A percentile compares a stretch with the other conserved stretches of the same genome.
Evolutionary conservation across 2,797 vertebrate species (phyloP).

Genomic region (Myripristis jacobus): DNA sequence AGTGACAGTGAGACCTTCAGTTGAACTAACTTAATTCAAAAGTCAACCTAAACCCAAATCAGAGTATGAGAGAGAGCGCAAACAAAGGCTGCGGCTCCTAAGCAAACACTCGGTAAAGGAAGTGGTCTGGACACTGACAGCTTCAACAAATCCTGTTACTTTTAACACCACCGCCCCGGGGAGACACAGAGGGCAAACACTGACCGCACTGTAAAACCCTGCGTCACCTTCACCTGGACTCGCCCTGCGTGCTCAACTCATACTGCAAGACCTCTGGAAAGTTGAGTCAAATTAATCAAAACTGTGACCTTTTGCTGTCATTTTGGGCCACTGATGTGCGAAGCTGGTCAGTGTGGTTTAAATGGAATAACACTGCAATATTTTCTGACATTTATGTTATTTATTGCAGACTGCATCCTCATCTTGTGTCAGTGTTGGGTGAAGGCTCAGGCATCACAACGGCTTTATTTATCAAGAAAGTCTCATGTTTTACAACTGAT

Average conservation of each 20-base stretch:
- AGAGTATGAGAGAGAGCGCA: constrained; percentile 17
- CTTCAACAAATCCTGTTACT: constrained; percentile 22
- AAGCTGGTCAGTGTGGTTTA: no score
- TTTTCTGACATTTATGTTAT: no score
- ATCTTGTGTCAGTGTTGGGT: no score
- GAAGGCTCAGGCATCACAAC: no score
- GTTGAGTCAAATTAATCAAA: no score
- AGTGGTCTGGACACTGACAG: background rate
- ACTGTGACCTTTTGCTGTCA: no score
- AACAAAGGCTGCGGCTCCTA: background rate
- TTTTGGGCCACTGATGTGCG: no score
- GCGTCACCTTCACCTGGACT: background rate
- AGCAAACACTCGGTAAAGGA: constrained; percentile 16
- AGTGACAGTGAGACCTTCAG: background rate
- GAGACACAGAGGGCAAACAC: constrained; percentile 18
- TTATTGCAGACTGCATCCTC: no score
- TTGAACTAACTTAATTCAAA: constrained; percentile 14
- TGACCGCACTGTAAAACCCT: constrained; percentile 10
- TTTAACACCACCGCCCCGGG: constrained; percentile 32
- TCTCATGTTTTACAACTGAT: no score
- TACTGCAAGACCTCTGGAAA: background rate
- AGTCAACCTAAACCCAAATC: background rate
- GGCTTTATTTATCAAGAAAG: no score
- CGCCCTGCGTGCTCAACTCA: background rate
- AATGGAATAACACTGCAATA: no score